A percentile compares a stretch with the other conserved stretches of the same genome.
Evolutionary conservation across 2,113 vertebrate species (phyloP).

Genomic region (Echinops telfairi): DNA sequence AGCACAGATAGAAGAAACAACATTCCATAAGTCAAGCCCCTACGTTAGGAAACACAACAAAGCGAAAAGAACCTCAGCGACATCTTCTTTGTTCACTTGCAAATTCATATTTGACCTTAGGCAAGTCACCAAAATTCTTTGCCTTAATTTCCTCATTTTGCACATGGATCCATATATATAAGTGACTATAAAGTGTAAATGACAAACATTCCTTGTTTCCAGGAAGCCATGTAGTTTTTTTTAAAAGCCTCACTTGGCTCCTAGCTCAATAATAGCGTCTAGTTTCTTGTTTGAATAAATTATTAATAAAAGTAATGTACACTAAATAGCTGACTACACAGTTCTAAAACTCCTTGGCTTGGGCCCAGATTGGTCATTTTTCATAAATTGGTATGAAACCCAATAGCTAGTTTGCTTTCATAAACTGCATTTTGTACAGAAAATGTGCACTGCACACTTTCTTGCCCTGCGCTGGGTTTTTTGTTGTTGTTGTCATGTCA

Average conservation of each 20-base stretch:
- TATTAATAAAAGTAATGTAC: background rate
- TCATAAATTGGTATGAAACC: background rate
- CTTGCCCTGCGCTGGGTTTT: too few species aligned
- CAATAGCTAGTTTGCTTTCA: background rate
- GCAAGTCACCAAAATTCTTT: constrained; percentile 21
- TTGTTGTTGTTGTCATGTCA: background rate
- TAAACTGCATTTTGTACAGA: background rate
- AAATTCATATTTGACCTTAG: constrained; percentile 36
- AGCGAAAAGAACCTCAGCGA: too few species aligned
- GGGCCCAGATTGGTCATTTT: constrained; percentile 25
- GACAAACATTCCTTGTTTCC: background rate
- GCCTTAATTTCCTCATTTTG: constrained; percentile 43
- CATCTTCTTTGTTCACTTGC: constrained; percentile 17
- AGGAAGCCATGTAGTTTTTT: background rate
- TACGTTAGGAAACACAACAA: background rate
- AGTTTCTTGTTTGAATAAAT: background rate
- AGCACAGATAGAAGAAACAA: background rate
- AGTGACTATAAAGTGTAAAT: constrained; percentile 33
- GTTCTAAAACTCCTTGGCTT: background rate
- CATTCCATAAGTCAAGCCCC: background rate
- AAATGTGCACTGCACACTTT: too few species aligned
- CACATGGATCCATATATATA: background rate
- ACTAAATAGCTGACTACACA: background rate
- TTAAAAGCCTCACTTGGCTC: background rate
- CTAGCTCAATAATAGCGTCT: background rate